Conservation (phyloP, 2,797 vertebrate genomes). For the Bradypodion pumilum region DNA sequence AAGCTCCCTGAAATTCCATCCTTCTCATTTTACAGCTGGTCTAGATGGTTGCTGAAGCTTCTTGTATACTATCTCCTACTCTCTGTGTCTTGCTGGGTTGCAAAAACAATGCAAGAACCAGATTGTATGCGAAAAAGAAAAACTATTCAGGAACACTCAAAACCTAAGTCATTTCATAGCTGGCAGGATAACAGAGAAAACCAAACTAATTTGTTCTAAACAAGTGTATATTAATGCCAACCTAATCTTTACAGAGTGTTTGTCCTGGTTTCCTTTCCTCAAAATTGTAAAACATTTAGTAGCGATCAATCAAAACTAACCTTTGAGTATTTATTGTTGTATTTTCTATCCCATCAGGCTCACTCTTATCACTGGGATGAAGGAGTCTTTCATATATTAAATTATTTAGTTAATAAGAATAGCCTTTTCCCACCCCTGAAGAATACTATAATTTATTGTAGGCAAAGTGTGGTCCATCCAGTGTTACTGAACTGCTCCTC, state of each 20-base stretch:
- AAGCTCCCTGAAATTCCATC: not conserved
- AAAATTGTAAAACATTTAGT: not conserved
- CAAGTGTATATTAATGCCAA: not conserved
- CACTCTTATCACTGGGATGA: not conserved
- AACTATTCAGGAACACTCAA: not conserved
- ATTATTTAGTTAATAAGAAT: not conserved
- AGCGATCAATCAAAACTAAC: not conserved
- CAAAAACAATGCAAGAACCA: not conserved
- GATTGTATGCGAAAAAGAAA: not conserved
- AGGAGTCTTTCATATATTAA: not conserved
- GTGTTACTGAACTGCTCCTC: too few relatives aligned
- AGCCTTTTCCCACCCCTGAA: not conserved
- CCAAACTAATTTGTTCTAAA: not conserved
- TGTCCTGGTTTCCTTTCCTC: not conserved
- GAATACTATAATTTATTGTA: not conserved
- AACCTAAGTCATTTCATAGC: not conserved
- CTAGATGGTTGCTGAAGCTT: not conserved
- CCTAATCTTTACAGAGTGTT: not conserved
- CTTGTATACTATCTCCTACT: not conserved
- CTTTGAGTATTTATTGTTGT: not conserved
- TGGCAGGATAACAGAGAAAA: not conserved
- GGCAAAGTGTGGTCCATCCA: too few relatives aligned
- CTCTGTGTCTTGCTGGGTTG: too few relatives aligned
- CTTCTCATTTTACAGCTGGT: not conserved
- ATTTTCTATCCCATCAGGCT: not conserved